These are phyloP conservation scores for Chloroceryle amazona DNA, from an alignment of 2,797 vertebrate species.

Conservation along the genomic window DNA sequence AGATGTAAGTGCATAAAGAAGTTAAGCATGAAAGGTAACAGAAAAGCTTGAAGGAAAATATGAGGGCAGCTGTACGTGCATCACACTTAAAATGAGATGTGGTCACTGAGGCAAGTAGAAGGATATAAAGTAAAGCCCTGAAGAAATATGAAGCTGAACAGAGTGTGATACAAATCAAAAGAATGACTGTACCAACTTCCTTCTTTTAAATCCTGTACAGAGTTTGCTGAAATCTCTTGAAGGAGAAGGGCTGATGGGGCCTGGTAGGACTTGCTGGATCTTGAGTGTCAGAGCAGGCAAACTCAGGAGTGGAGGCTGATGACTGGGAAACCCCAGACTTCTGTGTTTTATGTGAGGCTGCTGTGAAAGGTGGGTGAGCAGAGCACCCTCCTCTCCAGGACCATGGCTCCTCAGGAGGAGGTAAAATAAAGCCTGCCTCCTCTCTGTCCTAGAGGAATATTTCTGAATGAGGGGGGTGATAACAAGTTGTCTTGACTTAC, in stretches of 20 bases:
- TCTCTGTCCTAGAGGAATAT: background rate
- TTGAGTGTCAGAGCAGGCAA: background rate
- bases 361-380: background rate
- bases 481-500: background rate
- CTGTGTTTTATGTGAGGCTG: background rate
- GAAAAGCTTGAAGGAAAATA: background rate
- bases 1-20: background rate
- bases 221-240: background rate
- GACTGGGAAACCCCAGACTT: background rate
- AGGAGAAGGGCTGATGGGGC: background rate
- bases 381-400: background rate
- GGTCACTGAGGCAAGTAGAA: background rate
- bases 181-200: background rate
- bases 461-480: background rate
- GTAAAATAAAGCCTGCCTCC: background rate
- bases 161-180: background rate
- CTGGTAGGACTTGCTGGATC: background rate
- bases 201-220: background rate
- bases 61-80: background rate
- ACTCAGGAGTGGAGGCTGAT: background rate
- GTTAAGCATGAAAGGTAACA: background rate
- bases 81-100: background rate
- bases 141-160: background rate
- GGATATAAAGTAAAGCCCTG: background rate
- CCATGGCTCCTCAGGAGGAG: background rate